phyloP scores from a whole-genome alignment of 2,113 vertebrate genomes.

The Parotia lawesii region DNA sequence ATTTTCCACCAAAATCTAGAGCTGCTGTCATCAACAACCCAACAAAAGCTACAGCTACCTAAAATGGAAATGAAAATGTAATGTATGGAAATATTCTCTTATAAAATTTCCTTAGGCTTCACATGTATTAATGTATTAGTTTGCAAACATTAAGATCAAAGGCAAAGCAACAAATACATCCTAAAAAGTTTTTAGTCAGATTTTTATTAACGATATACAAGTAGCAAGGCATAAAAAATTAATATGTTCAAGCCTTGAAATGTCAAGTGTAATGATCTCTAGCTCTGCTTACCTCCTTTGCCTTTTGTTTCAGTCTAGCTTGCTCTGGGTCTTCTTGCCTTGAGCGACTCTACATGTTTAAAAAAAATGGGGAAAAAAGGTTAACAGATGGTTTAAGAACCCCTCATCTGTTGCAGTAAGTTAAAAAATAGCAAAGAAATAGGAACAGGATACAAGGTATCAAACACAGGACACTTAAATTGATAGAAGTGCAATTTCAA shows the following conservation, averaged over 20 bases:
- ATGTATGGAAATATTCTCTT: constrained; percentile 82
- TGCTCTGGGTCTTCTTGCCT: constrained; percentile 95
- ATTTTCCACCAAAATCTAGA: constrained; percentile 65
- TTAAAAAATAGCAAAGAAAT: constrained; percentile 76
- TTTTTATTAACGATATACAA: constrained; percentile 97
- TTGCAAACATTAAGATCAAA: constrained; percentile 89
- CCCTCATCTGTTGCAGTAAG: constrained; percentile 82
- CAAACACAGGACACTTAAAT: constrained; percentile 80
- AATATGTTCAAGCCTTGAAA: constrained; percentile 89
- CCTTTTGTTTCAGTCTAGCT: constrained; percentile 91
- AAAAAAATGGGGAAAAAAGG: constrained; percentile 72
- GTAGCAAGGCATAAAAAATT: constrained; percentile 95
- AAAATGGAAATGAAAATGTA: constrained; percentile 82
- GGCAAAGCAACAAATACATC: constrained; percentile 85
- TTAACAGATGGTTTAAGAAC: constrained; percentile 92
- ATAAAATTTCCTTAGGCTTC: constrained; percentile 81
- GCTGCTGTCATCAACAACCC: constrained; percentile 67
- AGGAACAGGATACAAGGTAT: constrained; percentile 80
- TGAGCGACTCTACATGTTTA: constrained; percentile 82
- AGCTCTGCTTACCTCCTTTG: constrained; percentile 89
- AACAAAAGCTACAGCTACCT: constrained; percentile 75
- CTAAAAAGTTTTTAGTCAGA: constrained; percentile 91
- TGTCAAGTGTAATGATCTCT: constrained; percentile 95
- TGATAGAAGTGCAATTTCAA: constrained; percentile 76
- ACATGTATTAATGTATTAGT: constrained; percentile 86